A percentile compares a stretch with the other conserved stretches of the same genome.
phyloP scores from a whole-genome alignment of 2,888 invertebrate species.

The Drosophila monieri region DNA sequence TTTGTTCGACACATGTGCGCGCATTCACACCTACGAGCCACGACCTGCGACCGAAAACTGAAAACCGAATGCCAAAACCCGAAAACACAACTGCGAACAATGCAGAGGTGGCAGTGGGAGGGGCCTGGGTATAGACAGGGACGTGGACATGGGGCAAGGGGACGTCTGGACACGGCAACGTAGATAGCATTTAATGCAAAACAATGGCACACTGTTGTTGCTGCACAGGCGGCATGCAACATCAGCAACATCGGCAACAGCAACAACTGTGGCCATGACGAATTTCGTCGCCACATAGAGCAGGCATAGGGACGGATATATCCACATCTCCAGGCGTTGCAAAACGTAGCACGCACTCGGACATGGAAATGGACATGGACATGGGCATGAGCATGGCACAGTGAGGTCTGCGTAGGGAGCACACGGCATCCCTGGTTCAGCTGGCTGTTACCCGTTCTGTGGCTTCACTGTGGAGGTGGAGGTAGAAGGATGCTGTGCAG shows the following conservation, averaged over 20 bases:
- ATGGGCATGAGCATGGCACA: constrained; percentile 20
- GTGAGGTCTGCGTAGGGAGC: background rate
- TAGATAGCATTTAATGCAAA: constrained; percentile 69
- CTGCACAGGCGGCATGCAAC: constrained; percentile 28
- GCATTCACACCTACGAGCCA: constrained; percentile 74
- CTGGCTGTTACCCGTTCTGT: background rate
- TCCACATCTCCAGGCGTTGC: constrained; percentile 68
- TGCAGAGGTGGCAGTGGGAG: constrained; percentile 2
- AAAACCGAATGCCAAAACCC: constrained; percentile 61
- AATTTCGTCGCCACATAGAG: constrained; percentile 52
- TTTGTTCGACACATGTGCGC: constrained; percentile 76
- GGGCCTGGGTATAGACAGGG: background rate
- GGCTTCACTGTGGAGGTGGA: constrained; percentile 3
- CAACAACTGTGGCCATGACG: constrained; percentile 66
- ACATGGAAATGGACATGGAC: constrained; percentile 31
- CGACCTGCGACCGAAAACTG: constrained; percentile 34
- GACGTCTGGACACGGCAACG: constrained; percentile 53
- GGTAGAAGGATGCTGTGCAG: constrained; percentile 11
- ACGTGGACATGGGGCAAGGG: background rate
- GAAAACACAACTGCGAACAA: constrained; percentile 56
- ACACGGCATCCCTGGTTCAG: background rate
- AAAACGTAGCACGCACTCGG: constrained; percentile 59
- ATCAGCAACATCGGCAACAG: constrained; percentile 24
- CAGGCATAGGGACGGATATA: constrained; percentile 17
- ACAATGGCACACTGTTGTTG: constrained; percentile 48